phyloP scores from a whole-genome alignment of 2,888 invertebrate genomes.

The Autographa gamma region DNA sequence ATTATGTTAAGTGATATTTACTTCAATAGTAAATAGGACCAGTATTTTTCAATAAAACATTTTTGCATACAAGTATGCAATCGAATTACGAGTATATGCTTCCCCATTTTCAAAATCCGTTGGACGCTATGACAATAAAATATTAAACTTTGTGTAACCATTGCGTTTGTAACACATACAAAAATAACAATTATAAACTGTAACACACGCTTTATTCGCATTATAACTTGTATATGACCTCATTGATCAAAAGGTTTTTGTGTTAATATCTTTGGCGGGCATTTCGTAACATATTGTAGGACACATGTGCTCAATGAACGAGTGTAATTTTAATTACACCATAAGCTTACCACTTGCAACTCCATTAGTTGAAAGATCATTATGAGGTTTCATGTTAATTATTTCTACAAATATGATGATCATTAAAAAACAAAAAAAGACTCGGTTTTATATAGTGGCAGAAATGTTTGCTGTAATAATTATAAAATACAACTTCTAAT shows the following conservation, averaged over 20 bases:
- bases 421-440: neutral
- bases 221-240: conserved; percentile 28
- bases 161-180: neutral
- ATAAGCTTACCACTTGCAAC: conserved; percentile 35
- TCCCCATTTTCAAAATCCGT: too few species aligned
- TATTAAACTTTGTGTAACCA: neutral
- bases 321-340: conserved; percentile 37
- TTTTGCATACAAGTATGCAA: too few species aligned
- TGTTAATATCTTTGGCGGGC: conserved; percentile 44
- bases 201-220: neutral
- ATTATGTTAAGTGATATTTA: too few species aligned
- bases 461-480: too few species aligned
- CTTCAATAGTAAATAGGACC: too few species aligned
- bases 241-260: conserved; percentile 34
- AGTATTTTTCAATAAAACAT: too few species aligned
- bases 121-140: too few species aligned
- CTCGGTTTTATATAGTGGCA: too few species aligned
- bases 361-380: conserved; percentile 45
- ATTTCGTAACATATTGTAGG: conserved; percentile 37
- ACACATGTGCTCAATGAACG: conserved; percentile 44
- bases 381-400: conserved; percentile 30
- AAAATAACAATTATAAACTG: neutral
- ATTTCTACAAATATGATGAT: conserved; percentile 14
- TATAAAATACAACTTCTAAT: too few species aligned
- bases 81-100: too few species aligned